Percentiles rank a stretch among this genome's conserved stretches.
phyloP scores from a whole-genome alignment of 2,888 invertebrate genomes.

The Tridacna crocea region DNA sequence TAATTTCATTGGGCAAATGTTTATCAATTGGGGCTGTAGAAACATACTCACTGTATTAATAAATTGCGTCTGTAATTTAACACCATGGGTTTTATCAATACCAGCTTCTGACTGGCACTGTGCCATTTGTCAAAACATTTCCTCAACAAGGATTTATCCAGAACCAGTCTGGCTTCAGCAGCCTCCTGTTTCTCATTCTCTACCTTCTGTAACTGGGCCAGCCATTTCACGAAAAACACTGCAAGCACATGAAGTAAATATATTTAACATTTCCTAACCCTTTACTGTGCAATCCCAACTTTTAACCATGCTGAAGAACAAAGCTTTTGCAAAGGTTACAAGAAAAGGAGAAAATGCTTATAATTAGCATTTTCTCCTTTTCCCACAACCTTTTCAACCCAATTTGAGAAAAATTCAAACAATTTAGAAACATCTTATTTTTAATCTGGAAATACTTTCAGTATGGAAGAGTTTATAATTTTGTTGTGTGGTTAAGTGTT shows the following conservation, averaged over 20 bases:
- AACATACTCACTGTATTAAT: constrained; percentile 44
- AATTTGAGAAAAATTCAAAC: too few species aligned
- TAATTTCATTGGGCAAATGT: too few species aligned
- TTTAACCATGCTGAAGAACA: too few species aligned
- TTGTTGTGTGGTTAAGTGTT: too few species aligned
- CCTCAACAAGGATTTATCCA: constrained; percentile 66
- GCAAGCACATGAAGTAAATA: constrained; percentile 14
- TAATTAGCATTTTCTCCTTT: background rate
- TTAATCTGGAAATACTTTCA: too few species aligned
- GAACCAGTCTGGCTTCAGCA: constrained; percentile 56
- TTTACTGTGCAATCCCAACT: too few species aligned
- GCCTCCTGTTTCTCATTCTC: constrained; percentile 70
- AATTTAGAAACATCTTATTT: too few species aligned
- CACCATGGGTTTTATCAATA: constrained; percentile 73
- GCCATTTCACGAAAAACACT: constrained; percentile 74
- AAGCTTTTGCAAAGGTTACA: background rate
- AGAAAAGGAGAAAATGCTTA: background rate
- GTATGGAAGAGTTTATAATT: too few species aligned
- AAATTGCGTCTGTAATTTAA: constrained; percentile 55
- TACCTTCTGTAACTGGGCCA: constrained; percentile 54
- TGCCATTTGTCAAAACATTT: constrained; percentile 69
- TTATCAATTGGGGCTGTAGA: too few species aligned
- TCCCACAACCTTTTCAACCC: background rate
- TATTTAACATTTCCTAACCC: too few species aligned
- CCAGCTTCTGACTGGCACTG: constrained; percentile 58